These are phyloP conservation scores for Coelinius sp. DNA, from an alignment of 2,888 invertebrate species.

Conservation along the genomic window DNA sequence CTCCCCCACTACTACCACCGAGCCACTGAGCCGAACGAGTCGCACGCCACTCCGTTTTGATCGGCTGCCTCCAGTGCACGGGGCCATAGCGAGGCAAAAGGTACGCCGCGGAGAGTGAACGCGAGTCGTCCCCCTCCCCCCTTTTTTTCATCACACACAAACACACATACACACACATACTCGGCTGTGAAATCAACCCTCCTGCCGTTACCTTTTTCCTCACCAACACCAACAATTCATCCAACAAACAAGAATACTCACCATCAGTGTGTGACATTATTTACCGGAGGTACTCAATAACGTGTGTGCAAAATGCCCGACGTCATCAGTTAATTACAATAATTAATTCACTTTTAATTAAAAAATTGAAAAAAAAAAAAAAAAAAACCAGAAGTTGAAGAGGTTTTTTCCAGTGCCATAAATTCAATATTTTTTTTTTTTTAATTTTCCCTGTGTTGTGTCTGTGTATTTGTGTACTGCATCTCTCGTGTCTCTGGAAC, in stretches of 20 bases:
- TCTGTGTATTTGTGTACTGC: not conserved
- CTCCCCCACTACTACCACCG: not conserved
- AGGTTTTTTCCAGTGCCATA: conserved; percentile 1
- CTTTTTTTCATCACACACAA: no score
- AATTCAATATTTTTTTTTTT: not conserved
- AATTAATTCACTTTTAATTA: not conserved
- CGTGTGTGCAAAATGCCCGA: not conserved
- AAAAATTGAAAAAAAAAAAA: not conserved
- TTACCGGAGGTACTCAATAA: not conserved
- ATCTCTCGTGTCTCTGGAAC: not conserved
- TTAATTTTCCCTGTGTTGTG: not conserved
- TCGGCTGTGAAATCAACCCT: conserved; percentile 2
- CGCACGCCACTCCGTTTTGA: conserved; percentile 24
- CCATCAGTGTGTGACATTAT: not conserved
- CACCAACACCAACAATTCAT: not conserved
- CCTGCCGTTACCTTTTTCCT: not conserved
- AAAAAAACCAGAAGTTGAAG: not conserved
- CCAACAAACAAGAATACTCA: not conserved
- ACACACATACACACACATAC: not conserved
- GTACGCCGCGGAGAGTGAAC: conserved; percentile 20
- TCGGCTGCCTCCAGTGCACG: conserved; percentile 19
- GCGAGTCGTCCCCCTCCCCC: no score
- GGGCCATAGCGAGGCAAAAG: conserved; percentile 16
- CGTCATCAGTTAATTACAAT: not conserved
- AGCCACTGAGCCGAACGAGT: not conserved